Conservation (phyloP, 2,888 invertebrate genomes). For the Bhutanitis thaidina region DNA sequence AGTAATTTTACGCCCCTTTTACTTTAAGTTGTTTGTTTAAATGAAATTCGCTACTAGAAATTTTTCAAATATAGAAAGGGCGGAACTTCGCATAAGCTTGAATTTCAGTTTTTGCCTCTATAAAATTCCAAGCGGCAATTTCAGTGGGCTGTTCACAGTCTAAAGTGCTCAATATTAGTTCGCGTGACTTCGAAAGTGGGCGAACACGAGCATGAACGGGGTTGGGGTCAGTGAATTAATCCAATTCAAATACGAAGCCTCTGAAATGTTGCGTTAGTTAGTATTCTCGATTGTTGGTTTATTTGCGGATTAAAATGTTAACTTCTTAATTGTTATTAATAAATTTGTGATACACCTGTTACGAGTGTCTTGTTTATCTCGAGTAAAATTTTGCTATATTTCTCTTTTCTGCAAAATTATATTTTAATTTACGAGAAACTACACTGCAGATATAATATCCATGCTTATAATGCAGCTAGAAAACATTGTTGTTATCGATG, state of each 20-base stretch:
- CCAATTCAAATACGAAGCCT: constrained; percentile 41
- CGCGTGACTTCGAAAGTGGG: constrained; percentile 49
- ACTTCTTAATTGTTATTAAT: constrained; percentile 11
- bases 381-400: no score
- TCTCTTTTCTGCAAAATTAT: no score
- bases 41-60: no score
- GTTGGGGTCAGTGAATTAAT: constrained; percentile 43
- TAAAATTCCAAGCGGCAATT: constrained; percentile 11
- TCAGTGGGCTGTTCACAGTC: constrained; percentile 8
- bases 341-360: no score
- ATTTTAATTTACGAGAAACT: no score
- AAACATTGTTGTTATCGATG: not conserved
- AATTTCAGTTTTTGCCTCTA: constrained; percentile 6
- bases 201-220: constrained; percentile 38
- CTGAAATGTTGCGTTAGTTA: constrained; percentile 26
- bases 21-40: no score
- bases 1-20: no score
- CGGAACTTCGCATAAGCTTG: not conserved
- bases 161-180: constrained; percentile 25
- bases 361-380: no score
- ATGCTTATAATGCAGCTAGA: not conserved
- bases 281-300: constrained; percentile 20
- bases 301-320: constrained; percentile 12
- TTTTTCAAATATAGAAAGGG: not conserved
- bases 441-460: no score